Evolutionary conservation across 2,888 invertebrate genomes (phyloP).

Genomic region (Timandra comae): DNA sequence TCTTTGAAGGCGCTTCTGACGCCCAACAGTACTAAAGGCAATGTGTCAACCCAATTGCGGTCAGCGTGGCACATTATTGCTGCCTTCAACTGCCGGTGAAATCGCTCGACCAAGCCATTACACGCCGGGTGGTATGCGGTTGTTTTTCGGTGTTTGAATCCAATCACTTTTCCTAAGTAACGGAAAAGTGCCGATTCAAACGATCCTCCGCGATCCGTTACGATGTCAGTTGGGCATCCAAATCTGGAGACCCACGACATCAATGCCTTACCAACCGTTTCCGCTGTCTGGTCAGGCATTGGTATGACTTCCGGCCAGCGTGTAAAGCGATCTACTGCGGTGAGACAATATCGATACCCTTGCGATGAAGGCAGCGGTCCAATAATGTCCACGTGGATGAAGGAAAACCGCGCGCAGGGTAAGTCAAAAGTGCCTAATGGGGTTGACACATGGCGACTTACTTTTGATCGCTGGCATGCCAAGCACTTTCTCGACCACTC

Average conservation of each 20-base stretch:
- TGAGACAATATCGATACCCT: slow-evolving; percentile 20
- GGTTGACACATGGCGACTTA: slow-evolving; percentile 25
- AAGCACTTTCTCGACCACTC: slow-evolving; percentile 22
- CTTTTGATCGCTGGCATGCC: slow-evolving; percentile 34
- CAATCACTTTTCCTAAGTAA: slow-evolving; percentile 5
- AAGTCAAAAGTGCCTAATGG: slow-evolving; percentile 11
- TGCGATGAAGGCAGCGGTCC: slow-evolving; percentile 17
- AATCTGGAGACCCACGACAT: slow-evolving; percentile 42
- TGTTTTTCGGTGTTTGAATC: slow-evolving; percentile 17
- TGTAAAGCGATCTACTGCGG: slow-evolving; percentile 20
- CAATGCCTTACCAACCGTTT: slow-evolving; percentile 30
- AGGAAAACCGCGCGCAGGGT: slow-evolving; percentile 9
- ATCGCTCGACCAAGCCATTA: slow-evolving; percentile 23
- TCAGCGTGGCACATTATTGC: slow-evolving; percentile 10
- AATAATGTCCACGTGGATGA: slow-evolving; percentile 16
- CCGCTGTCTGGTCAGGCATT: slow-evolving; percentile 32
- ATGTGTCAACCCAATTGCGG: slow-evolving; percentile 2
- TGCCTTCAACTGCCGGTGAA: slow-evolving; percentile 26
- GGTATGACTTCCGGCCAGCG: slow-evolving; percentile 46
- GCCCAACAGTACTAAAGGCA: slow-evolving; percentile 9
- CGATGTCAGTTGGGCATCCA: slow-evolving; percentile 31
- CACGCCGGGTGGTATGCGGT: slow-evolving; percentile 24
- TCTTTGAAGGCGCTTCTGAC: slow-evolving; percentile 7
- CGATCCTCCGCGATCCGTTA: slow-evolving; percentile 6
- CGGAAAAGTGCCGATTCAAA: slow-evolving; percentile 12